Evolutionary conservation across 1,140 invertebrate species (phyloP), one percentile per base, ranked within the genome.

Genomic region (Cheumatopsyche charites): DNA sequence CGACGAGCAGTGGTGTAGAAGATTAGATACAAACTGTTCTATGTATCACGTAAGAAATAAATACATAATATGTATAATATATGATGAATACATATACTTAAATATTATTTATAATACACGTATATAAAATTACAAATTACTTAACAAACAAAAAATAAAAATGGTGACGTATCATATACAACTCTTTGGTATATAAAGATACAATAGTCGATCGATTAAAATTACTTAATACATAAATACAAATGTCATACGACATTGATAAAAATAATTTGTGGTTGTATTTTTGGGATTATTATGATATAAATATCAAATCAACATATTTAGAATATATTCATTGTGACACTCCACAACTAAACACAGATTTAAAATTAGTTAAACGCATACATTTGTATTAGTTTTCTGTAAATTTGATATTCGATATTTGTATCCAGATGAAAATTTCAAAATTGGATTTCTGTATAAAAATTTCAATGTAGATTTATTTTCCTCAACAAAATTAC

Each of bases 171-270:
- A 42, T 69, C 47, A 71, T 68, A 71, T 74, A 71, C 69, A 67
- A 71, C 70, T 74, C 73, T 74, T 74, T 74, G 73, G 73, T 68
- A 74, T 67, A 73, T 73, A 73, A 47, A 70, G 68, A 71, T 67
- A 66, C 45, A 67, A 63, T 70, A 36, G 29, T 36, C 29, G 9
- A 4, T 36, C 9, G 9, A 36, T 36, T 36, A 4, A 36, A 36
- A 36, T 4, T 36, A 36, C 29, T 36, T 36, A 36, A 4, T 4
- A 36, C 9, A 36, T 36, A 36, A 9, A 9, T 65, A 58, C 19
- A 17, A 4, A 36, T 36, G 29, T 36, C 29, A 36, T 36, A 36
- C 29, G 9, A 36, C 29, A 9, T 4, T 36, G 47, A 23, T 23
- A 36, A 66, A 47, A 66, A 47, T 66, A 66, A 21, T 66, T 66